A percentile compares a stretch with the other conserved stretches of the same genome.
Evolutionary conservation across 2,888 invertebrate genomes (phyloP).

Genomic region (Lycaena phlaeas): DNA sequence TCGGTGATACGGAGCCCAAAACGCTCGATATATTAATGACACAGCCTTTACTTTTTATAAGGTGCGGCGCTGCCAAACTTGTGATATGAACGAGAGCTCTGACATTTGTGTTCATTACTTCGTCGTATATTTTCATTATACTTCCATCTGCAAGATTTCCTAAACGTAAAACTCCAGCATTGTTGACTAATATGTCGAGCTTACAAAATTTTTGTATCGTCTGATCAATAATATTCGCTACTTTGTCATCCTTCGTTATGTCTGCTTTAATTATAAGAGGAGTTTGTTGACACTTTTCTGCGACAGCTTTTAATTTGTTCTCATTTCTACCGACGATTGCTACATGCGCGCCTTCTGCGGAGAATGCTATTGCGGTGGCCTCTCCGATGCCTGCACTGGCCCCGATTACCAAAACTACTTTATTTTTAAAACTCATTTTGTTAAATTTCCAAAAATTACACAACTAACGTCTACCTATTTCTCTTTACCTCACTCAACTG

Average conservation of each 20-base stretch:
- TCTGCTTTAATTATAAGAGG: conserved; percentile 19
- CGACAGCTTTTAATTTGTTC: conserved; percentile 2
- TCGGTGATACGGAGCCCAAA: conserved; percentile 14
- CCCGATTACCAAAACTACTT: conserved; percentile 7
- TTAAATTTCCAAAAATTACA: too few relatives aligned
- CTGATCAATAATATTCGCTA: conserved; percentile 19
- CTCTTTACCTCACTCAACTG: not conserved
- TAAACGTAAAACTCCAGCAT: conserved; percentile 23
- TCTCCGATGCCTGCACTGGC: conserved; percentile 3
- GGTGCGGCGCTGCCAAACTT: conserved; percentile 24
- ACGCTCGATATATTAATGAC: conserved; percentile 30
- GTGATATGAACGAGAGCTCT: conserved; percentile 26
- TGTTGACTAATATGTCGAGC: conserved; percentile 30
- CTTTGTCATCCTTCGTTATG: conserved; percentile 24
- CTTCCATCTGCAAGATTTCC: conserved; percentile 19
- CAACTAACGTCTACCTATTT: too few relatives aligned
- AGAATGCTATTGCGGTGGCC: not conserved
- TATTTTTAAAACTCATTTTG: conserved; percentile 3
- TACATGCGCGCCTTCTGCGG: not conserved
- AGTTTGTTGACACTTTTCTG: not conserved
- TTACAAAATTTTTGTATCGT: conserved; percentile 24
- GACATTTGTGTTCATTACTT: conserved; percentile 23
- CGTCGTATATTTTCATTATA: conserved; percentile 22
- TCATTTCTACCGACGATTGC: conserved; percentile 7
- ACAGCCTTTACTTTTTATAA: conserved; percentile 29